Base-by-base conservation (phyloP, 2,888 invertebrate species). In the Patella ulyssiponensis region DNA sequence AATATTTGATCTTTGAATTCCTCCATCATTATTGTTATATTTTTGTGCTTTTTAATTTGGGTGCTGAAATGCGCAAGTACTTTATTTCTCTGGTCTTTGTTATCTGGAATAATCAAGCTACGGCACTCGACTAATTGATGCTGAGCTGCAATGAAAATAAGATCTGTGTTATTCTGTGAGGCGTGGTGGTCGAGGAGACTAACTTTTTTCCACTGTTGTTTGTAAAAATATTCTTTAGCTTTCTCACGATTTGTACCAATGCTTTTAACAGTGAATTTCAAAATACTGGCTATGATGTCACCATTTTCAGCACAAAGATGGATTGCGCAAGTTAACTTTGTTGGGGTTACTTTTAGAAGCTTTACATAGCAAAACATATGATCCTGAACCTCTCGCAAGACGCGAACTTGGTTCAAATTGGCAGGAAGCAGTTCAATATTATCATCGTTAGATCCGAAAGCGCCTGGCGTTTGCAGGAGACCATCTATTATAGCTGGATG, bases 401-500 rank as follows among this genome's bases (percentile, higher is more conserved):
- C 56, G 9, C 27, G 20, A 3, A 77, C 69, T n/a, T 52, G 20
- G 23, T 44, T 53, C 12, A 77, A 53, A 51, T 73, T 54, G 20
- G 58, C 56, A n/a, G 77, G 77, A 23, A 77, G 54, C n/a, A 71
- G 54, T 44, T 77, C 56, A 7, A 27, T 20, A 2, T 51, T 20
- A 17, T 71, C 64, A 20, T 15, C 11, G 17, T 71, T n/a, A 27
- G 70, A 20, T 64, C 23, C 64, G 20, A 64, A 44, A 14, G 53
- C 69, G 53, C 71, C 69, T 9, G 72, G 33, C 0, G 75, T 23
- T 64, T 78, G 78, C 23, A 72, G 70, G 27, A 75, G 52, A 52
- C 70, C 69, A 75, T 78, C 78, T 4, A 78, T 27, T 7, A 78
- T 71, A 69, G 75, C 71, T 12, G 78, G 78, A 72, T 78, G 78